Conservation (phyloP, 2,888 invertebrate genomes). For the Dicyrtomina minuta region DNA sequence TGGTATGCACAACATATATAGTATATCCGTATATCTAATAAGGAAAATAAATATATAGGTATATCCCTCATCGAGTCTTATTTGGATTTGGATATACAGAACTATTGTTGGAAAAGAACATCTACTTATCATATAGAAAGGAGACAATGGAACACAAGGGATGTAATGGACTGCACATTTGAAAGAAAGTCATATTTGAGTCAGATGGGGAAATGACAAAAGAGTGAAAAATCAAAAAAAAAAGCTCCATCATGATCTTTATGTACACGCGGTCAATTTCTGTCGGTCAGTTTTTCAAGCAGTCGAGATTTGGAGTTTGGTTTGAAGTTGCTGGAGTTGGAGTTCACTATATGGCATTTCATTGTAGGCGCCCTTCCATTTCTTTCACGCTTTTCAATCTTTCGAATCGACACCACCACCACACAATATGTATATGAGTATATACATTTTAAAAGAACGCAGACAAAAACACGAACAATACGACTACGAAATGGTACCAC, state of each 20-base stretch:
- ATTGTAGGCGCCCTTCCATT: slow-evolving; percentile 21
- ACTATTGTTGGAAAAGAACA: neutral
- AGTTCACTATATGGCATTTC: no score
- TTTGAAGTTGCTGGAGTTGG: slow-evolving; percentile 5
- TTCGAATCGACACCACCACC: no score
- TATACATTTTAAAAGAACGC: no score
- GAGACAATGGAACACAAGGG: slow-evolving; percentile 4
- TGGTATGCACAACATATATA: neutral
- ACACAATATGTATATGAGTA: no score
- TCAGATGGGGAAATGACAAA: slow-evolving; percentile 15
- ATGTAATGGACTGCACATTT: slow-evolving; percentile 26
- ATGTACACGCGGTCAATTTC: slow-evolving; percentile 24
- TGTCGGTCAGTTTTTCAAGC: slow-evolving; percentile 10
- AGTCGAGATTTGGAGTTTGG: neutral
- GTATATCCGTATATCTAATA: neutral
- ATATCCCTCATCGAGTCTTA: neutral
- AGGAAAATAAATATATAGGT: no score
- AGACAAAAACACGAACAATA: no score
- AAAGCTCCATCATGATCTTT: slow-evolving; percentile 11
- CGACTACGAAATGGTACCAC: no score
- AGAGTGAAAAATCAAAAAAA: neutral
- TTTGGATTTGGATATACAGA: neutral
- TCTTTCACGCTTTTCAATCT: slow-evolving; percentile 27
- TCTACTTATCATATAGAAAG: slow-evolving; percentile 11
- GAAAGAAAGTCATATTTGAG: slow-evolving; percentile 26